Evolutionary conservation across 2,888 invertebrate genomes (phyloP).

Genomic region (Teleiodes luculella): DNA sequence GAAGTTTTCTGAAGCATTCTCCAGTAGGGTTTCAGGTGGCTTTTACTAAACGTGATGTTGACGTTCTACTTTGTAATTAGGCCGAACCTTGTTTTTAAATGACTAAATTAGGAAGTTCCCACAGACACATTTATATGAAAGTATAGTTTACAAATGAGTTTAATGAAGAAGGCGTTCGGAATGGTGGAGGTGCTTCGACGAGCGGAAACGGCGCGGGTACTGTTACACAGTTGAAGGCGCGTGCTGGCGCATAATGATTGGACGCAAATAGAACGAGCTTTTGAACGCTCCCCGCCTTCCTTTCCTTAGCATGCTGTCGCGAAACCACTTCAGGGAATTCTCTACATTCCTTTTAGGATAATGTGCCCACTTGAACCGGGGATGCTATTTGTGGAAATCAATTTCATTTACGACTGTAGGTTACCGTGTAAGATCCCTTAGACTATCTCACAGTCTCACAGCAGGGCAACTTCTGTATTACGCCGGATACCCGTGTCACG

Average conservation of each 20-base stretch:
- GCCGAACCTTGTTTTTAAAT: background rate
- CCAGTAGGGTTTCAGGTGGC: background rate
- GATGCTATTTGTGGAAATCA: conserved; percentile 16
- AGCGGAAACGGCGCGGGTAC: conserved; percentile 70
- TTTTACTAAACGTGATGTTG: background rate
- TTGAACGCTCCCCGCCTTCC: conserved; percentile 44
- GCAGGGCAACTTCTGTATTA: no score
- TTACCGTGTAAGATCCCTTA: conserved; percentile 5
- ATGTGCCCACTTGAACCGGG: conserved; percentile 24
- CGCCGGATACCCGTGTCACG: conserved; percentile 3
- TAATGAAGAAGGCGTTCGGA: conserved; percentile 40
- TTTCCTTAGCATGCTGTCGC: conserved; percentile 61
- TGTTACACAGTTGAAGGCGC: conserved; percentile 71
- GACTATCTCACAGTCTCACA: no score
- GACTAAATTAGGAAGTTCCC: conserved; percentile 6
- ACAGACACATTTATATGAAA: conserved; percentile 18
- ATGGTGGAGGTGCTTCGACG: conserved; percentile 42
- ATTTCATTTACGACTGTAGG: conserved; percentile 15
- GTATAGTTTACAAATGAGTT: conserved; percentile 52
- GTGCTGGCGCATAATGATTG: conserved; percentile 72
- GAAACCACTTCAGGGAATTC: conserved; percentile 62
- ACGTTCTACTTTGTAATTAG: background rate
- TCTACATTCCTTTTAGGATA: conserved; percentile 51
- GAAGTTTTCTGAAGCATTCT: background rate
- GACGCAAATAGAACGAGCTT: conserved; percentile 66